Evolutionary conservation across 2,797 vertebrate species (phyloP).

Genomic region (Coranthus polyacanthus): DNA sequence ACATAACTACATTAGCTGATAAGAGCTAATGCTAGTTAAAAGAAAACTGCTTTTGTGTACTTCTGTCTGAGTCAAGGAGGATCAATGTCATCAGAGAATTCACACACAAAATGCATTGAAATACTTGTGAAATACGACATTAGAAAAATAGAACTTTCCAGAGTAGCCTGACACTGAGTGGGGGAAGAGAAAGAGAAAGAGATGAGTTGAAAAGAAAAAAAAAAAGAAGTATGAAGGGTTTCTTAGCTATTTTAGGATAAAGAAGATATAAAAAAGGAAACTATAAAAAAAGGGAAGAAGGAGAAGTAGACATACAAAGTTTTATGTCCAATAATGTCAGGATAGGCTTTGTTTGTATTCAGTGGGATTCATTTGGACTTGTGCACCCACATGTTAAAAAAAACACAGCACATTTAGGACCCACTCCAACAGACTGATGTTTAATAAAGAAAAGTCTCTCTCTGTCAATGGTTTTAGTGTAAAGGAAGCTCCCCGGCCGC

Average conservation of each 20-base stretch:
- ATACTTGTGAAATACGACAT: too few species aligned
- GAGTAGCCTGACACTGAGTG: too few species aligned
- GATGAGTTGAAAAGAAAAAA: constrained; percentile 35
- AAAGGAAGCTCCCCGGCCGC: constrained; percentile 16
- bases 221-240: constrained; percentile 24
- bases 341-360: constrained; percentile 54
- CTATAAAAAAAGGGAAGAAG: constrained; percentile 10
- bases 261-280: constrained; percentile 22
- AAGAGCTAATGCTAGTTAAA: too few species aligned
- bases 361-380: constrained; percentile 32
- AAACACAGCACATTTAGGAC: constrained; percentile 21
- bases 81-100: background rate
- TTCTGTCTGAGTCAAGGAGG: background rate
- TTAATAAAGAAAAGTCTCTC: background rate
- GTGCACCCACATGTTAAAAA: constrained; percentile 16
- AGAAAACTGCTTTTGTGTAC: too few species aligned
- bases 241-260: constrained; percentile 38
- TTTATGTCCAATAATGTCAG: constrained; percentile 27
- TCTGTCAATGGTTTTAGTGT: background rate
- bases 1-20: too few species aligned
- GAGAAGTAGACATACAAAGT: constrained; percentile 9
- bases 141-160: background rate
- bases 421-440: constrained; percentile 11
- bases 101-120: too few species aligned
- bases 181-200: constrained; percentile 16